Conservation (phyloP, 1,140 invertebrate species). For the Drosophila nebulosa region DNA sequence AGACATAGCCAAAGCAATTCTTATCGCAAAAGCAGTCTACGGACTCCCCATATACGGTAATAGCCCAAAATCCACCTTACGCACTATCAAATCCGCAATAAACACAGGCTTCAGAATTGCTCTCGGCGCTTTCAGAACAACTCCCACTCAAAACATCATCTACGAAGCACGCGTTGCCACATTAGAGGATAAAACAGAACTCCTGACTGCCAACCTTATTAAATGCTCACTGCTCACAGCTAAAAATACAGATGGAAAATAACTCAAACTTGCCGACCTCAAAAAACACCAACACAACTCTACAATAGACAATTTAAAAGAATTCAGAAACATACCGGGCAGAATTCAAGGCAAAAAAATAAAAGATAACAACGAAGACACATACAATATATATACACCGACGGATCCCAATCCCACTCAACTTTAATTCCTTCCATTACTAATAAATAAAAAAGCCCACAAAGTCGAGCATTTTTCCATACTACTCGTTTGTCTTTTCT, state of each 20-base stretch:
- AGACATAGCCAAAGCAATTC: conserved; percentile 15
- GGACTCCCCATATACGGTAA: conserved; percentile 18
- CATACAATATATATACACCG: too few species aligned
- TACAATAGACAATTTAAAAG: too few species aligned
- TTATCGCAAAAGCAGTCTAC: conserved; percentile 27
- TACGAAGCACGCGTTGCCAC: conserved; percentile 3
- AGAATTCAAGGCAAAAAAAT: too few species aligned
- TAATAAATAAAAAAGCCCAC: too few species aligned
- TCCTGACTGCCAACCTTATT: conserved; percentile 1
- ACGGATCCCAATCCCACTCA: too few species aligned
- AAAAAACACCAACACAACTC: too few species aligned
- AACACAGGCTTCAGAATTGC: conserved; percentile 12
- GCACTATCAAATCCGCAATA: neutral
- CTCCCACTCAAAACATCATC: conserved; percentile 4
- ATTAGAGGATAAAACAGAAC: neutral
- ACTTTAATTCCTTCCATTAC: too few species aligned
- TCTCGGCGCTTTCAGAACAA: conserved; percentile 13
- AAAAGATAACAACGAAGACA: too few species aligned
- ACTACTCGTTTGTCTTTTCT: neutral
- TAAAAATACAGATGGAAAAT: too few species aligned
- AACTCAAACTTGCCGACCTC: neutral
- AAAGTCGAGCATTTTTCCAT: too few species aligned
- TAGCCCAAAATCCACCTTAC: conserved; percentile 3
- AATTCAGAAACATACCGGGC: neutral
- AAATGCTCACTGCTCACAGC: neutral